Base-by-base conservation (phyloP, 2,888 invertebrate genomes). In the Pterobdella sp. region DNA sequence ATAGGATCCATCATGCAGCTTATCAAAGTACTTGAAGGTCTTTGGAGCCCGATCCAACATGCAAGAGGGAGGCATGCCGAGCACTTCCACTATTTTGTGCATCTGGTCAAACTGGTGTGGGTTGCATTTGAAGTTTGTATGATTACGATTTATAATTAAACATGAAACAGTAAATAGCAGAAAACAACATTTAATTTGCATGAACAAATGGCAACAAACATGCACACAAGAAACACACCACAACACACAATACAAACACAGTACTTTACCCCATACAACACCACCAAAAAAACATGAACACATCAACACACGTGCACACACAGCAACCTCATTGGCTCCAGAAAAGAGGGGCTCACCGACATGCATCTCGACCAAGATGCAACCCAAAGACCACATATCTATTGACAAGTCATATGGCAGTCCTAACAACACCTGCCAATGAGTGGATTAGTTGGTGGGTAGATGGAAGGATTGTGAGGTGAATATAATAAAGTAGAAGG, bases 361-460 rank as follows among this genome's bases (percentile, higher is more conserved):
- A 86, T 98, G 98, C 98, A 98, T 98, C 87, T 98, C 98, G 22
- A 98, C 96, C 78, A 98, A 88, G 84, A 98, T 99, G 86, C 98
- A 99, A 77, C 98, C 96, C 79, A 98, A 88, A 82, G 95, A 95
- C 98, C 98, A 98, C 96, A 98, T 97, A 86, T 99, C 98, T 85
- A 99, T 99, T 81, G 97, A 95, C 82, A 97, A 88, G 86, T 98
- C 97, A 86, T 99, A 99, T 64, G 96, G 94, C 80, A 99, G 93
- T 78, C 97, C 98, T 79, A 99, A 88, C 78, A 99, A 86, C 76
- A 99, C n/a, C n/a, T n/a, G n/a, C n/a, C n/a, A n/a, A n/a, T n/a
- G n/a, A n/a, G n/a, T n/a, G n/a, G n/a, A n/a, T n/a, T n/a, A n/a
- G n/a, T n/a, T n/a, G n/a, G n/a, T n/a, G n/a, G n/a, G n/a, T n/a